phyloP scores from a whole-genome alignment of 2,888 invertebrate genomes.

The Onchidella celtica region DNA sequence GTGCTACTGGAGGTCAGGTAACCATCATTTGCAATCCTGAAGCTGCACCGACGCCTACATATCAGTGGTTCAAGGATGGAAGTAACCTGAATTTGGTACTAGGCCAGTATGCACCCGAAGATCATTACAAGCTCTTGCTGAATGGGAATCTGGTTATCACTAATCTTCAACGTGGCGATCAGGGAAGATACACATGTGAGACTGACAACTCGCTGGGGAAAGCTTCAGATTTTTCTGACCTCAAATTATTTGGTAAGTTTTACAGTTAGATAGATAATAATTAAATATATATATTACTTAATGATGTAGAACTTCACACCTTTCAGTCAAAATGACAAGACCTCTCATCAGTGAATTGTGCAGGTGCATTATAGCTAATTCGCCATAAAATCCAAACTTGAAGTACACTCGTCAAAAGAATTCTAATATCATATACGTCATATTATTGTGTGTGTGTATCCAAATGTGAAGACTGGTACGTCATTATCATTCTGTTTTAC shows the following conservation, averaged over 20 bases:
- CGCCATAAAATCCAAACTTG: too few species aligned
- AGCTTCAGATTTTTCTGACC: constrained; percentile 58
- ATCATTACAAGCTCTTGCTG: constrained; percentile 83
- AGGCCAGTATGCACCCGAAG: constrained; percentile 48
- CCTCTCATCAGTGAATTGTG: too few species aligned
- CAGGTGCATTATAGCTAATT: too few species aligned
- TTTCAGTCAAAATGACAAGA: too few species aligned
- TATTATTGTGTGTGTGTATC: too few species aligned
- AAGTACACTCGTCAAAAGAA: too few species aligned
- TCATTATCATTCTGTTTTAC: too few species aligned
- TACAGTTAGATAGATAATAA: too few species aligned
- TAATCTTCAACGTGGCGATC: constrained; percentile 87
- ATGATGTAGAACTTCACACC: too few species aligned
- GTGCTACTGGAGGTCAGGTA: constrained; percentile 93
- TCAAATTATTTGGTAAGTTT: constrained; percentile 64
- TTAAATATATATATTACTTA: too few species aligned
- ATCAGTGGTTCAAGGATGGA: constrained; percentile 54
- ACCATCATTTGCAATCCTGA: constrained; percentile 95
- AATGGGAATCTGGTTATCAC: constrained; percentile 86
- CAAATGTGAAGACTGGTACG: too few species aligned
- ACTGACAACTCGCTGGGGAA: constrained; percentile 82
- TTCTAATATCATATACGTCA: too few species aligned
- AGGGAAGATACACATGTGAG: constrained; percentile 90
- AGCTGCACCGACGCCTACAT: constrained; percentile 86
- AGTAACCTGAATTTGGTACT: constrained; percentile 43